Evolutionary conservation across 2,797 vertebrate species (phyloP).

Genomic region (Podargus strigoides): DNA sequence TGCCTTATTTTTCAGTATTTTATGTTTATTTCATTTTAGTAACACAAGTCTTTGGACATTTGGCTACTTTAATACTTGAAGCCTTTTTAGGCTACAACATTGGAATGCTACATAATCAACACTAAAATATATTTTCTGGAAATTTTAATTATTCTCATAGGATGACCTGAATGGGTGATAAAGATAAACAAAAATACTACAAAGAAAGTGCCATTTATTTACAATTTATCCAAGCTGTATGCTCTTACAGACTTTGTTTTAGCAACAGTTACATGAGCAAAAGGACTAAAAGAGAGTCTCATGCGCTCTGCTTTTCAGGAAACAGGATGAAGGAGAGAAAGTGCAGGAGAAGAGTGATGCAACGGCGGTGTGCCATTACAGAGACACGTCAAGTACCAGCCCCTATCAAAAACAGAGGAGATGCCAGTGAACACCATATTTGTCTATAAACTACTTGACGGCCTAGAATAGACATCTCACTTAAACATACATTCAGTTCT

Average conservation of each 20-base stretch:
- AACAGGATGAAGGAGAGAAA: not conserved
- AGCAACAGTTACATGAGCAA: not conserved
- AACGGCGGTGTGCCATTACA: not conserved
- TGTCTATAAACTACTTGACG: not conserved
- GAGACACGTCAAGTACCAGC: not conserved
- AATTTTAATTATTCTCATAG: not conserved
- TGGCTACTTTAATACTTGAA: not conserved
- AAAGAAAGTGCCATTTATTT: not conserved
- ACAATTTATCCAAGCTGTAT: not conserved
- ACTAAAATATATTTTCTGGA: not conserved
- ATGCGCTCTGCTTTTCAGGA: not conserved
- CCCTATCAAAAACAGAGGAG: not conserved
- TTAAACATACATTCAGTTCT: rapidly evolving
- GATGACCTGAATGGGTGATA: not conserved
- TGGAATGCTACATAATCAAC: not conserved
- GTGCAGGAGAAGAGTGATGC: not conserved
- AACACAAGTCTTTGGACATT: not conserved
- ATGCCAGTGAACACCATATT: not conserved
- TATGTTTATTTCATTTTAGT: not conserved
- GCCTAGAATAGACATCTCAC: not conserved
- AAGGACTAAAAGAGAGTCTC: not conserved
- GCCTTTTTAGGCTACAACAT: not conserved
- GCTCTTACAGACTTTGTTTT: not conserved
- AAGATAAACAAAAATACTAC: not conserved
- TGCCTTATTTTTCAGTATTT: not conserved